These are phyloP conservation scores for Cerastoderma edule DNA, from an alignment of 2,888 invertebrate species.

Conservation along the genomic window DNA sequence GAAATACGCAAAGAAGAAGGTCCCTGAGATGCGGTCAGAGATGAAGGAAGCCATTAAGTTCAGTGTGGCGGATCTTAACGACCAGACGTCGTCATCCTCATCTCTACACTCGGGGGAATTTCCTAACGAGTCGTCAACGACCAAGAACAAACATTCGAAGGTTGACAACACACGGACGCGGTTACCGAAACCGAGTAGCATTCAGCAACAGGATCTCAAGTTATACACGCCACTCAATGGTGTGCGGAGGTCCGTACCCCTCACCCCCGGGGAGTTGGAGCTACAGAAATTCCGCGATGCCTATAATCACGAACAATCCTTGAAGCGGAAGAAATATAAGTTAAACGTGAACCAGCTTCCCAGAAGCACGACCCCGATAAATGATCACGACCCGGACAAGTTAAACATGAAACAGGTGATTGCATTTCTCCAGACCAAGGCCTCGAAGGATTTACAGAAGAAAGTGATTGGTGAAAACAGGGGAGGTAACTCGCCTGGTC, in stretches of 20 bases:
- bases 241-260: constrained; percentile 59
- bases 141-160: constrained; percentile 30
- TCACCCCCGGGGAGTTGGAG: constrained; percentile 69
- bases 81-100: constrained; percentile 55
- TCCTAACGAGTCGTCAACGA: too few species aligned
- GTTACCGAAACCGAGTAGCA: constrained; percentile 65
- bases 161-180: constrained; percentile 45
- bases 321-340: constrained; percentile 67
- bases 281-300: constrained; percentile 62
- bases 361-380: constrained; percentile 73
- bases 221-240: constrained; percentile 56
- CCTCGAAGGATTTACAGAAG: constrained; percentile 45
- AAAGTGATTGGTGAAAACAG: constrained; percentile 20
- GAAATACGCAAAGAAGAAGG: constrained; percentile 49
- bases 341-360: constrained; percentile 73
- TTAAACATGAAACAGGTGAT: constrained; percentile 78
- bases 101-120: constrained; percentile 47
- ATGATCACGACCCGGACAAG: constrained; percentile 77
- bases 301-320: constrained; percentile 62
- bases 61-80: constrained; percentile 63
- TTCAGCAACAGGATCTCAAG: constrained; percentile 51
- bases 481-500: not conserved
- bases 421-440: constrained; percentile 70
- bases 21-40: constrained; percentile 54
- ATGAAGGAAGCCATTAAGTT: constrained; percentile 59